These are phyloP conservation scores for Heteronetta atricapilla DNA, from an alignment of 2,113 vertebrate species.

Conservation along the genomic window DNA sequence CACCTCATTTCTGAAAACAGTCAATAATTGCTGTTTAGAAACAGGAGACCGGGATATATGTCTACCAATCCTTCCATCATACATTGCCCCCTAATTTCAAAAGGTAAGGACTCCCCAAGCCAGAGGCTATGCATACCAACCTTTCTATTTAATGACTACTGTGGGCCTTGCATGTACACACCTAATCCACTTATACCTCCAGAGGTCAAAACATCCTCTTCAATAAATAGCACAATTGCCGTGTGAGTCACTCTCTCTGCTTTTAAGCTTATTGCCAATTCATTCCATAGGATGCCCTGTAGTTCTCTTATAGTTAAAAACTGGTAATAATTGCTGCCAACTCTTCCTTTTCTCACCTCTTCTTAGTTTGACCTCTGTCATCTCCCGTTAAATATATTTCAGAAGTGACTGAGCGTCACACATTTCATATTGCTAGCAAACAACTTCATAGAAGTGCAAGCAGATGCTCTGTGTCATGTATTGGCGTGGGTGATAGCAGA, in stretches of 20 bases:
- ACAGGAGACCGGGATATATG: background rate
- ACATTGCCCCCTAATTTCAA: background rate
- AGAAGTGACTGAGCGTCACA: background rate
- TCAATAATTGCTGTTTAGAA: background rate
- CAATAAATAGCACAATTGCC: constrained; percentile 8
- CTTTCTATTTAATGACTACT: background rate
- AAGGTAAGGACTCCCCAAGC: background rate
- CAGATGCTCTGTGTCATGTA: constrained; percentile 39
- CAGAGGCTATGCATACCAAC: background rate
- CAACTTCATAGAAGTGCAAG: background rate
- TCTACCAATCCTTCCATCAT: background rate
- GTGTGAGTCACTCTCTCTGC: background rate
- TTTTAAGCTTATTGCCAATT: background rate
- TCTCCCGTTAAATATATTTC: background rate
- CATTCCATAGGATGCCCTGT: background rate
- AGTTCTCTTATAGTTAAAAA: constrained; percentile 4
- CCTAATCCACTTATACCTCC: background rate
- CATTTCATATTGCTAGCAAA: background rate
- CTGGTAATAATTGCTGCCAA: constrained; percentile 37
- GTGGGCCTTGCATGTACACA: background rate
- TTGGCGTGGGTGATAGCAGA: background rate
- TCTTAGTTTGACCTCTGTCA: constrained; percentile 7
- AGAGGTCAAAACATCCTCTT: background rate
- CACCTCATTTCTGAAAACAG: background rate
- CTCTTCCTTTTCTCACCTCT: constrained; percentile 14